phyloP scores from a whole-genome alignment of 2,113 vertebrate genomes.

The Planiliza haematocheilus region DNA sequence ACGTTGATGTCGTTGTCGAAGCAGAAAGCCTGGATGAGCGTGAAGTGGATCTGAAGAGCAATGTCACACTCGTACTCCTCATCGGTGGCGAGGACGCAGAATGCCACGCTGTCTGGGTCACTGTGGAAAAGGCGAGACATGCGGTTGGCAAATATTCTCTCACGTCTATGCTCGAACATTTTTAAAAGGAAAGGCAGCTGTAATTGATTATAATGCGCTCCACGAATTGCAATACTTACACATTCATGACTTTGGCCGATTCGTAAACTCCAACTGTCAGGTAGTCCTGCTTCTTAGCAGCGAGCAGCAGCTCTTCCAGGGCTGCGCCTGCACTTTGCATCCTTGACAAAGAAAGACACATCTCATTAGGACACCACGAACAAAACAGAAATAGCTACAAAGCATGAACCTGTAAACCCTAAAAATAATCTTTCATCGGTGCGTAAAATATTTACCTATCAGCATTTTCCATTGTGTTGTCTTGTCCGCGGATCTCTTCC shows the following conservation, averaged over 20 bases:
- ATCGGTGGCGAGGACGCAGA: slow-evolving; percentile 93
- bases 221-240: slow-evolving; percentile 86
- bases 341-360: slow-evolving; percentile 73
- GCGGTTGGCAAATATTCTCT: slow-evolving; percentile 29
- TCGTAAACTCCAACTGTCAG: slow-evolving; percentile 97
- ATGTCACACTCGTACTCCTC: slow-evolving; percentile 96
- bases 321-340: slow-evolving; percentile 92
- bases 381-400: neutral
- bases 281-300: slow-evolving; percentile 92
- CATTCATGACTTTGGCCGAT: slow-evolving; percentile 97
- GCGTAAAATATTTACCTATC: slow-evolving; percentile 84
- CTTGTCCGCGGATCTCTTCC: slow-evolving; percentile 91
- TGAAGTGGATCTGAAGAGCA: slow-evolving; percentile 98
- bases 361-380: slow-evolving; percentile 23
- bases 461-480: slow-evolving; percentile 84
- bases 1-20: slow-evolving; percentile 98
- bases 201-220: neutral
- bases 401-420: fast-evolving
- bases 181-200: neutral
- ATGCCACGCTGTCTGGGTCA: slow-evolving; percentile 95
- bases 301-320: slow-evolving; percentile 91
- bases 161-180: neutral
- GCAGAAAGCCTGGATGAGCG: slow-evolving; percentile 97
- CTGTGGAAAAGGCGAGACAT: slow-evolving; percentile 71
- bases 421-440: neutral